Base-by-base conservation (phyloP, 2,113 vertebrate species). In the Equus przewalskii region DNA sequence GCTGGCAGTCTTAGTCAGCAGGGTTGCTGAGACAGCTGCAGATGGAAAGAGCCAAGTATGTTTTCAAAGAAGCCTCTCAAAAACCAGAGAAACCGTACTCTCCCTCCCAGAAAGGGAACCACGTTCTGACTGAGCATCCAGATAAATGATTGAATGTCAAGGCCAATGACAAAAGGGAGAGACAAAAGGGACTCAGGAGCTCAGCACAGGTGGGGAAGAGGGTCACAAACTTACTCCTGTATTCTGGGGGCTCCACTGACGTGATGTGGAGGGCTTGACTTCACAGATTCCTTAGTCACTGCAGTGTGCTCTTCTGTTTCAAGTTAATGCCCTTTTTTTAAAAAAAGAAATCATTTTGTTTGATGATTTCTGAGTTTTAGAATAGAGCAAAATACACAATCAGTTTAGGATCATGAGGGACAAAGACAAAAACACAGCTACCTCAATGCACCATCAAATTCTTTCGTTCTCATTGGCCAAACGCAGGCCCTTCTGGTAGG, bases 391-490 rank as follows among this genome's bases (percentile, higher is more conserved):
- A 86, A 73, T 81, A 18, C n/a, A 60, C 21, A 13, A 0, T 24
- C 3, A 18, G 80, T 65, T 75, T 41, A 33, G 67, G 82, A 58
- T 81, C 19, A 0, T 41, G 72, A 75, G 72, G 33, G 80, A 3
- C 18, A 62, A 14, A 30, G 36, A 28, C 26, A 22, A 33, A 28
- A 41, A 65, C 24, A 22, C 83, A 54, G 1, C 46, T 72, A 4
- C 3, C 7, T 28, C 49, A n/a, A 2, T 19, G 9, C 5, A 49
- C 12, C 16, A 4, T 56, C 36, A 6, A 2, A 26, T 18, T 51
- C 44, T 67, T 4, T 73, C 33, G 8, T 76, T 56, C 18, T 36
- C 33, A 7, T 0, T 36, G 51, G 70, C 22, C 36, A 93, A 81
- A 30, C 22, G 3, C 41, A 49, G 21, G 33, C 14, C 30, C 60